These are phyloP conservation scores for Philereme vetulata DNA, from an alignment of 2,888 invertebrate genomes.

Conservation along the genomic window DNA sequence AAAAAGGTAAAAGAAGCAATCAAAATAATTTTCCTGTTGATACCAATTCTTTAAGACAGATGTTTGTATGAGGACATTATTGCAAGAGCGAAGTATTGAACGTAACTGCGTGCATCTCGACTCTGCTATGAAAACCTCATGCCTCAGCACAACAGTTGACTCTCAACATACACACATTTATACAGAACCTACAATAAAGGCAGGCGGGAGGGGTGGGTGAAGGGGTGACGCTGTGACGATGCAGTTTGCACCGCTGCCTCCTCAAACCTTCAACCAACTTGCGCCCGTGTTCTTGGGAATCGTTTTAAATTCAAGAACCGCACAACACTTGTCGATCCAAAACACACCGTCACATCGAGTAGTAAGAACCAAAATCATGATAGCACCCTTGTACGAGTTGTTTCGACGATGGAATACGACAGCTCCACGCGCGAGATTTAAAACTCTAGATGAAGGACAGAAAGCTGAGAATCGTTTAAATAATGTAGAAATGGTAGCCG, in stretches of 20 bases:
- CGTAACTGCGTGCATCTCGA: slow-evolving; percentile 56
- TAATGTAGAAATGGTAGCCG: slow-evolving; percentile 68
- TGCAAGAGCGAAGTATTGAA: slow-evolving; percentile 61
- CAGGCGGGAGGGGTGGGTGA: slow-evolving; percentile 49
- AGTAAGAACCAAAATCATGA: slow-evolving; percentile 62
- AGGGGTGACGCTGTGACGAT: slow-evolving; percentile 71
- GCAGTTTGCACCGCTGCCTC: slow-evolving; percentile 83
- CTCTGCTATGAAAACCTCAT: slow-evolving; percentile 67
- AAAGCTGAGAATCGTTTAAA: slow-evolving; percentile 71
- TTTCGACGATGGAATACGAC: slow-evolving; percentile 65
- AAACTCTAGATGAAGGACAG: slow-evolving; percentile 55
- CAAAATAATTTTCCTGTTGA: slow-evolving; percentile 14
- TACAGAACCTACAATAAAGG: slow-evolving; percentile 65
- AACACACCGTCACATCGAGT: slow-evolving; percentile 55
- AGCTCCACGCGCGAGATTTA: slow-evolving; percentile 56
- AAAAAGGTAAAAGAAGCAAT: slow-evolving; percentile 18
- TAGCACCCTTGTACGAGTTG: slow-evolving; percentile 62
- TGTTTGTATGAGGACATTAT: slow-evolving; percentile 32
- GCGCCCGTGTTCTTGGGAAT: slow-evolving; percentile 83
- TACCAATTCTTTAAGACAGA: slow-evolving; percentile 16
- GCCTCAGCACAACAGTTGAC: slow-evolving; percentile 78
- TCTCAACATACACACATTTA: slow-evolving; percentile 68
- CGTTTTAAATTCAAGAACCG: slow-evolving; percentile 83
- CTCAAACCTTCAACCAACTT: slow-evolving; percentile 81
- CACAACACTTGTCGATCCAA: slow-evolving; percentile 64